These are phyloP conservation scores for Hedychridium roseum DNA, from an alignment of 2,888 invertebrate species.

Conservation along the genomic window DNA sequence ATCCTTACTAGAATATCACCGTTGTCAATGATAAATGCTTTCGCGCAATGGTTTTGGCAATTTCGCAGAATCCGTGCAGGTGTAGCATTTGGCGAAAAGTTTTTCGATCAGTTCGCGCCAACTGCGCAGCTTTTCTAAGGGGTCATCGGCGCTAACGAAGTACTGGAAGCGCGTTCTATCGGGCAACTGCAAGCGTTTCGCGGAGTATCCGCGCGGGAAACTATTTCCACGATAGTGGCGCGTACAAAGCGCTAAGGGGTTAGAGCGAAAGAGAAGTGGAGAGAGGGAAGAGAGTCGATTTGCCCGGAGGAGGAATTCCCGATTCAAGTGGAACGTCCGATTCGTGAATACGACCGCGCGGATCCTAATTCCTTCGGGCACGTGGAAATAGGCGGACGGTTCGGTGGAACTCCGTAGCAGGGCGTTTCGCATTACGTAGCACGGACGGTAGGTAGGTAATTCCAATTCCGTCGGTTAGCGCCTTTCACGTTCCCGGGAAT, in stretches of 20 bases:
- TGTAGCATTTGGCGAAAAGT: too few species aligned
- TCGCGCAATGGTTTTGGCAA: too few species aligned
- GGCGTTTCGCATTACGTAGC: neutral
- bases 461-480: constrained; percentile 39
- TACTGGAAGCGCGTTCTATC: too few species aligned
- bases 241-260: constrained; percentile 15
- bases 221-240: constrained; percentile 21
- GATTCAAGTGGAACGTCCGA: constrained; percentile 33
- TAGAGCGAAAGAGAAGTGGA: neutral
- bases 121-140: too few species aligned
- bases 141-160: too few species aligned
- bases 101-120: too few species aligned
- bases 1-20: too few species aligned
- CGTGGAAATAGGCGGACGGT: constrained; percentile 7
- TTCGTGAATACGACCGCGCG: constrained; percentile 35
- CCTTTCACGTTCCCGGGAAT: constrained; percentile 11
- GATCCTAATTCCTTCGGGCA: constrained; percentile 35
- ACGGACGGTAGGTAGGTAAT: constrained; percentile 16
- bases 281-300: constrained; percentile 11
- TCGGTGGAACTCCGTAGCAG: constrained; percentile 1
- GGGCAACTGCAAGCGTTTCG: too few species aligned
- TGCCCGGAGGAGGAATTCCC: constrained; percentile 31
- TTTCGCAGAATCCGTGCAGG: too few species aligned
- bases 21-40: too few species aligned
- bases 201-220: too few species aligned